Percentiles rank a stretch among this genome's conserved stretches.
These are phyloP conservation scores for Numida meleagris DNA, from an alignment of 2,113 vertebrate genomes.

Conservation along the genomic window DNA sequence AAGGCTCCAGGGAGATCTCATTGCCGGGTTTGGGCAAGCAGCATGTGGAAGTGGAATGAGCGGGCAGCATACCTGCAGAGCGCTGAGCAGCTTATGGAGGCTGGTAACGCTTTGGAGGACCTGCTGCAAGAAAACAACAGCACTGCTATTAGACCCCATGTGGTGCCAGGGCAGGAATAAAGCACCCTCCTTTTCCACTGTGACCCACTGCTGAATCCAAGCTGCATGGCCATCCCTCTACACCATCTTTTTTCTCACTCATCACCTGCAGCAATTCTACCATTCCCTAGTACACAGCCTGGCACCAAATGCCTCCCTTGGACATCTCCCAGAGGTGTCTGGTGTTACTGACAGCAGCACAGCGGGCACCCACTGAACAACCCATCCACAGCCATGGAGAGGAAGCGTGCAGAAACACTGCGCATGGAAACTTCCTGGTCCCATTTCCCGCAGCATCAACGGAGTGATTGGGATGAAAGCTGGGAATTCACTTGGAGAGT, in stretches of 20 bases:
- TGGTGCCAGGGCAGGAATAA: not conserved
- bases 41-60: not conserved
- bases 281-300: not conserved
- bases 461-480: not conserved
- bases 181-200: not conserved
- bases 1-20: not conserved
- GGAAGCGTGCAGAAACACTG: not conserved
- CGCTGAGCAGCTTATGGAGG: slow-evolving; percentile 88
- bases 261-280: not conserved
- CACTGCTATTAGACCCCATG: not conserved
- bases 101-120: slow-evolving; percentile 87
- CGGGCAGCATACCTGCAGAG: slow-evolving; percentile 84
- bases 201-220: not conserved
- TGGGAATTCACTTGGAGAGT: not conserved
- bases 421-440: not conserved
- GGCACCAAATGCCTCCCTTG: not conserved
- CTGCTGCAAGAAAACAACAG: slow-evolving; percentile 78
- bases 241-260: not conserved
- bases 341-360: not conserved
- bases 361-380: not conserved
- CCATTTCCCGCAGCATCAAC: not conserved
- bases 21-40: not conserved
- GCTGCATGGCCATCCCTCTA: not conserved
- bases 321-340: not conserved
- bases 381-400: not conserved